phyloP scores from a whole-genome alignment of 2,113 vertebrate species.

The Neotragus pygmaeus region DNA sequence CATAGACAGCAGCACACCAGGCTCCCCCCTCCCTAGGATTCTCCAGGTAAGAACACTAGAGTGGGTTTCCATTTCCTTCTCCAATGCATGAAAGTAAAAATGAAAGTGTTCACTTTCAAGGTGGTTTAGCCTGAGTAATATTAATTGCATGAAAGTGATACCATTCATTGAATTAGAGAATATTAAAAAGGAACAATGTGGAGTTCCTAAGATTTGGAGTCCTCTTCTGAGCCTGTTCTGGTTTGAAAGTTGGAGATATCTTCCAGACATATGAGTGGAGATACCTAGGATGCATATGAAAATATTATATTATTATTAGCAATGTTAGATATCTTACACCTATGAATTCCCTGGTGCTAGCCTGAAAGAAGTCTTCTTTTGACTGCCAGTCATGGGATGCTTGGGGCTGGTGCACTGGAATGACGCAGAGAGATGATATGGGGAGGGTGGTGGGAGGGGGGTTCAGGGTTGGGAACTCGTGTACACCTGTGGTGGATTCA shows the following conservation, averaged over 20 bases:
- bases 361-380: not conserved
- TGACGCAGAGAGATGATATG: too few relatives aligned
- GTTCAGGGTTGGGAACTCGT: too few relatives aligned
- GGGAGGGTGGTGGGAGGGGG: too few relatives aligned
- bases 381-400: not conserved
- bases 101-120: not conserved
- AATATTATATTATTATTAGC: not conserved
- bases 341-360: not conserved
- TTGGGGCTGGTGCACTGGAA: too few relatives aligned
- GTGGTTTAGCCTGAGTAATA: not conserved
- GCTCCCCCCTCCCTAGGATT: too few relatives aligned
- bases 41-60: too few relatives aligned
- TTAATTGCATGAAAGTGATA: not conserved
- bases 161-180: not conserved
- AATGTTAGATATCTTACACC: not conserved
- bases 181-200: not conserved
- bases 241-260: not conserved
- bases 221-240: not conserved
- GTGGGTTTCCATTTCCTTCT: too few relatives aligned
- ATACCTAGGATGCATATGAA: not conserved
- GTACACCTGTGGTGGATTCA: too few relatives aligned
- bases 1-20: too few relatives aligned
- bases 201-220: not conserved
- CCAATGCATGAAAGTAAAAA: too few relatives aligned
- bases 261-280: not conserved